A percentile compares a stretch with the other conserved stretches of the same genome.
Evolutionary conservation across 2,113 vertebrate species (phyloP).

Genomic region (Charadrius vociferus): DNA sequence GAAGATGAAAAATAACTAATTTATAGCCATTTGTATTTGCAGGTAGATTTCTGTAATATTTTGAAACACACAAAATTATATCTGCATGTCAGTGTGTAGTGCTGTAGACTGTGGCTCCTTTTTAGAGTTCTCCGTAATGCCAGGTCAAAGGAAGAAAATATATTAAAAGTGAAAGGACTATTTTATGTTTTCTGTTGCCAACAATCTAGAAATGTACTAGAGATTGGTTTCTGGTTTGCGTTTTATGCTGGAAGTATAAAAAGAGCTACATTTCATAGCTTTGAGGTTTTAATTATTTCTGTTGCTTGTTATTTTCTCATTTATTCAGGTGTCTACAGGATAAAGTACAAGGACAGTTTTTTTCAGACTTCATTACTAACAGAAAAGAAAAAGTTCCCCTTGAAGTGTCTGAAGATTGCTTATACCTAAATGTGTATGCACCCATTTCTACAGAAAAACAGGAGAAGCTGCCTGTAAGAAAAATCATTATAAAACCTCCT

Average conservation of each 20-base stretch:
- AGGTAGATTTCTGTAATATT: neutral
- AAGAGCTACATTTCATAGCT: neutral
- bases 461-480: slow-evolving; percentile 65
- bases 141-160: neutral
- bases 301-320: neutral
- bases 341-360: neutral
- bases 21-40: neutral
- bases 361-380: fast-evolving
- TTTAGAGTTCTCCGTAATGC: neutral
- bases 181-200: neutral
- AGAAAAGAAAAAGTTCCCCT: slow-evolving; percentile 35
- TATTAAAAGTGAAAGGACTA: neutral
- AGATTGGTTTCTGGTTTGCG: neutral
- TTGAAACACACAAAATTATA: neutral
- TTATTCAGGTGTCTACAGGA: slow-evolving; percentile 50
- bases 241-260: neutral
- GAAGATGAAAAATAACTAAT: neutral
- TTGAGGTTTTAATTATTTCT: neutral
- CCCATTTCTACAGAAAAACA: neutral
- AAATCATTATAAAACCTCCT: neutral
- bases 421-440: slow-evolving; percentile 69
- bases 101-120: neutral
- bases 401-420: slow-evolving; percentile 65
- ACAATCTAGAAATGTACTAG: neutral
- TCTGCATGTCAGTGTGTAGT: neutral